A percentile compares a stretch with the other conserved stretches of the same genome.
Evolutionary conservation across 2,113 vertebrate species (phyloP).

Genomic region (Machaerirhynchus nigripectus): DNA sequence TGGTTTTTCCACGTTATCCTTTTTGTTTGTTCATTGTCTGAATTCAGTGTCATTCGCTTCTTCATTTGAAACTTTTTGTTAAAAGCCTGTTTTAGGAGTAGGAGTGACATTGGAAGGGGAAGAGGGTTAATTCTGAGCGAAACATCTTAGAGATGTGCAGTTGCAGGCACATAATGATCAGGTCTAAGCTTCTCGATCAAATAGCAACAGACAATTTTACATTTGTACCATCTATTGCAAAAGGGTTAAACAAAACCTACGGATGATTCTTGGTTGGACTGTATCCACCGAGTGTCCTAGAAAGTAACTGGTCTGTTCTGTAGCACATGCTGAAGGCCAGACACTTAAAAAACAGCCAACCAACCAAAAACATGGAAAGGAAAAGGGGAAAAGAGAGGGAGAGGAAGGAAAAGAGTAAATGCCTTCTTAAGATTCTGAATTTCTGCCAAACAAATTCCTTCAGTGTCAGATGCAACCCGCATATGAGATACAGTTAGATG

Average conservation of each 20-base stretch:
- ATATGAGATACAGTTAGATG: background rate
- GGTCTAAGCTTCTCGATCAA: background rate
- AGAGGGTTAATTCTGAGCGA: background rate
- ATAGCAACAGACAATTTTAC: background rate
- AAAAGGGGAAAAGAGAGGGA: background rate
- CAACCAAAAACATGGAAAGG: background rate
- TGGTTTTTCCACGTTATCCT: background rate
- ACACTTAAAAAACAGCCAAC: background rate
- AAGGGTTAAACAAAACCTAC: background rate
- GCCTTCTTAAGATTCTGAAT: background rate
- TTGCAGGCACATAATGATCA: background rate
- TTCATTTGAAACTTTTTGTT: background rate
- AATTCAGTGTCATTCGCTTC: background rate
- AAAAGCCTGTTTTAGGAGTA: background rate
- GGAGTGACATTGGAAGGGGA: background rate
- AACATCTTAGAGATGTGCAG: background rate
- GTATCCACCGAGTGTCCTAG: background rate
- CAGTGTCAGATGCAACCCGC: background rate
- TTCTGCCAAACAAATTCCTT: background rate
- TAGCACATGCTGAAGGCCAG: accelerated
- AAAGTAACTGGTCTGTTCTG: background rate
- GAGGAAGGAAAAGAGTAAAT: background rate
- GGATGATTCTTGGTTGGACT: background rate
- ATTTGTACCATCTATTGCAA: background rate
- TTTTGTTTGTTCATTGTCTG: background rate